Evolutionary conservation across 2,797 vertebrate genomes (phyloP).

Genomic region (Eleutherodactylus coqui): DNA sequence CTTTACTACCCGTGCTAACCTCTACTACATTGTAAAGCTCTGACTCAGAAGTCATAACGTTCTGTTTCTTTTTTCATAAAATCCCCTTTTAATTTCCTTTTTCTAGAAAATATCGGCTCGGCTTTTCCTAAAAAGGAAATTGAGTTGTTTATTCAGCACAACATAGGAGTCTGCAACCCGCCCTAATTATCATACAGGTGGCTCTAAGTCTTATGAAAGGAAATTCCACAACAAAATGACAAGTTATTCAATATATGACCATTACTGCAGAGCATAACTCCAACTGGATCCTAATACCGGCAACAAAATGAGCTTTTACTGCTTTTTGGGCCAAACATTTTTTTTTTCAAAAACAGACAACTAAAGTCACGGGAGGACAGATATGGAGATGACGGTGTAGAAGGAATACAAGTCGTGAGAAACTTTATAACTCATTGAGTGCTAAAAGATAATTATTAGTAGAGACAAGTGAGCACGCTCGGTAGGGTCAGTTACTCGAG

Average conservation of each 20-base stretch:
- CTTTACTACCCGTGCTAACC: not conserved
- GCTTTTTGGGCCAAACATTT: not conserved
- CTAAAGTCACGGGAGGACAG: not conserved
- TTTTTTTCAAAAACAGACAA: not conserved
- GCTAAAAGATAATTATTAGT: no score
- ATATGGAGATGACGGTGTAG: no score
- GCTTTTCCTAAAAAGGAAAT: not conserved
- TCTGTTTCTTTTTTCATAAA: not conserved
- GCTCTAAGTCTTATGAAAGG: not conserved
- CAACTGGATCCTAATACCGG: not conserved
- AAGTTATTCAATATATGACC: not conserved
- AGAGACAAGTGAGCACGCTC: no score
- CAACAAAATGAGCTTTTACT: not conserved
- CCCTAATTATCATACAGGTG: not conserved
- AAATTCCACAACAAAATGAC: not conserved
- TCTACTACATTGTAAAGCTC: not conserved
- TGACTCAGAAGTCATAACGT: not conserved
- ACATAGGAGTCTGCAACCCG: not conserved
- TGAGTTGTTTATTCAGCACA: slow-evolving; percentile 8
- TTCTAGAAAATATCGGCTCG: not conserved
- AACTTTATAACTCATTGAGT: no score
- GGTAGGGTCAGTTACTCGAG: no score
- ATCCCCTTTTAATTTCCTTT: not conserved
- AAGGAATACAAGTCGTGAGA: no score
- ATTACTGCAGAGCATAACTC: not conserved